Evolutionary conservation across 2,888 invertebrate species (phyloP).

Genomic region (Eudemis profundana): DNA sequence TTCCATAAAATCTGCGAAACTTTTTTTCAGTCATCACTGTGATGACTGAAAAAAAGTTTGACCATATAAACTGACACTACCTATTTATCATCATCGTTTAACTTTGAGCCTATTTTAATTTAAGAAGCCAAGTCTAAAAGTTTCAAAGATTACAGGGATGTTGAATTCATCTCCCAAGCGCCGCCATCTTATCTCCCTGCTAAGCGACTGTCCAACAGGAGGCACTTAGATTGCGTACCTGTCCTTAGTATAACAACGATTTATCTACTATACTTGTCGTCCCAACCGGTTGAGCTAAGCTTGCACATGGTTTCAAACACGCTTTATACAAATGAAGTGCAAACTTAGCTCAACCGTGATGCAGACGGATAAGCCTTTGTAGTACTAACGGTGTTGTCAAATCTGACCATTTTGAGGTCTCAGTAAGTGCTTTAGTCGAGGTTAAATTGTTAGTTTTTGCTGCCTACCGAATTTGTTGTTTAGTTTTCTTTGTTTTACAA

Average conservation of each 20-base stretch:
- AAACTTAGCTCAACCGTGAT: background rate
- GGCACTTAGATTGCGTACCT: slow-evolving; percentile 45
- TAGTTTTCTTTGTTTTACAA: slow-evolving; percentile 19
- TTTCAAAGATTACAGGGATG: slow-evolving; percentile 61
- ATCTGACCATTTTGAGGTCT: slow-evolving; percentile 47
- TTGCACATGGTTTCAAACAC: background rate
- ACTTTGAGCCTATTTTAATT: no score
- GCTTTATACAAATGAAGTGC: background rate
- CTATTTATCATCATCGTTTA: no score
- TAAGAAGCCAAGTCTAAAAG: slow-evolving; percentile 48
- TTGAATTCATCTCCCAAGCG: slow-evolving; percentile 78
- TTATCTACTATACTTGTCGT: background rate
- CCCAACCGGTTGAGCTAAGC: background rate
- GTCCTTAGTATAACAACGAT: slow-evolving; percentile 6
- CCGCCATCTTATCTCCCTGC: slow-evolving; percentile 57
- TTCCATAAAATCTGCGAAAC: no score
- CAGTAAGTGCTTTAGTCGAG: slow-evolving; percentile 36
- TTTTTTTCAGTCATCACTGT: no score
- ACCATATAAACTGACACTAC: no score
- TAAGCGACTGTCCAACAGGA: slow-evolving; percentile 54
- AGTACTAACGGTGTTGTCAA: slow-evolving; percentile 53
- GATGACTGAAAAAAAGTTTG: no score
- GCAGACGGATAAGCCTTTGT: background rate
- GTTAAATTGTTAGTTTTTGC: slow-evolving; percentile 28
- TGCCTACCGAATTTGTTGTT: slow-evolving; percentile 37